These are phyloP conservation scores for Sternarchorhynchus goeldii DNA, from an alignment of 2,797 vertebrate species.

Conservation along the genomic window DNA sequence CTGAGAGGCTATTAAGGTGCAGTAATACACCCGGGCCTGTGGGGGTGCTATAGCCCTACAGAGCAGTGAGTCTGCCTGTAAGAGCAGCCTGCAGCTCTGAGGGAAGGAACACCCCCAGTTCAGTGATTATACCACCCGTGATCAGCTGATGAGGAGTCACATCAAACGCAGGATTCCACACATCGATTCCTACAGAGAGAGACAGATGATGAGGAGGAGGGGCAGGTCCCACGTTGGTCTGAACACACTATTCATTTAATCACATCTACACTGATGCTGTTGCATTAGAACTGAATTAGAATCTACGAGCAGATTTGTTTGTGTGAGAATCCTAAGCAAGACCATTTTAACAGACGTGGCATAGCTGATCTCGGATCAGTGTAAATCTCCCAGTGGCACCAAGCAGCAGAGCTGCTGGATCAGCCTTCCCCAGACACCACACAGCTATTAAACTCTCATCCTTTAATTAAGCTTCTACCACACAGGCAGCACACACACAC, in stretches of 20 bases:
- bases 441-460: conserved; percentile 56
- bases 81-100: conserved; percentile 83
- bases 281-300: no score
- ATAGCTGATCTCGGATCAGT: conserved; percentile 13
- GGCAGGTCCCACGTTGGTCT: no score
- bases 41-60: conserved; percentile 64
- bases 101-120: conserved; percentile 87
- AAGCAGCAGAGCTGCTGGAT: background rate
- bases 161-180: conserved; percentile 94
- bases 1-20: conserved; percentile 60
- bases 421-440: conserved; percentile 21
- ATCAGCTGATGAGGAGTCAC: conserved; percentile 92
- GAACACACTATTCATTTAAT: no score
- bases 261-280: no score
- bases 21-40: conserved; percentile 62
- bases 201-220: background rate
- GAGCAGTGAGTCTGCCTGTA: conserved; percentile 75
- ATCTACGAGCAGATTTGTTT: no score
- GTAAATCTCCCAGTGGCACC: background rate
- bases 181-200: conserved; percentile 78
- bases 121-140: conserved; percentile 91
- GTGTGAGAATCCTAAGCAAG: no score
- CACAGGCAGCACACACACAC: background rate
- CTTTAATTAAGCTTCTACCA: conserved; percentile 65
- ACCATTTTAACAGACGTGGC: no score